phyloP scores from a whole-genome alignment of 2,888 invertebrate genomes.

The Cataglyphis cursor region DNA sequence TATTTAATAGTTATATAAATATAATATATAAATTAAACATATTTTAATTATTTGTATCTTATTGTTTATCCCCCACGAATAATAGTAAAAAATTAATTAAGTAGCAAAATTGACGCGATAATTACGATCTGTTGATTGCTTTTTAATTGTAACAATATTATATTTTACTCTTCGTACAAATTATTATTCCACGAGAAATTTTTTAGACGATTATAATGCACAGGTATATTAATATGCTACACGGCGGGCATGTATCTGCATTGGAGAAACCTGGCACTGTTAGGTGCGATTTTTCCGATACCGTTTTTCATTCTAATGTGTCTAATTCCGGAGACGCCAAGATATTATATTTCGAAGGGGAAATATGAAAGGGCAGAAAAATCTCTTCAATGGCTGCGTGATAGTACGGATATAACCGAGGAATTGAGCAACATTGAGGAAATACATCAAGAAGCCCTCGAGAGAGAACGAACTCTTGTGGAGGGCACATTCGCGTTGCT shows the following conservation, averaged over 20 bases:
- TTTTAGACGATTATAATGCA: constrained; percentile 28
- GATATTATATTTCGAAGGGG: constrained; percentile 95
- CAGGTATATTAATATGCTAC: constrained; percentile 92
- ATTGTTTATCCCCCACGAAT: neutral
- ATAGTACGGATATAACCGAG: constrained; percentile 92
- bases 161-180: neutral
- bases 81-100: neutral
- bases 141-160: neutral
- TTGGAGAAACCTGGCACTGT: constrained; percentile 94
- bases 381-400: constrained; percentile 94
- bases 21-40: neutral
- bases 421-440: constrained; percentile 93
- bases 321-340: constrained; percentile 96
- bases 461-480: constrained; percentile 89
- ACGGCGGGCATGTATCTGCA: constrained; percentile 92
- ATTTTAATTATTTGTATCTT: neutral
- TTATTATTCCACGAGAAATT: neutral
- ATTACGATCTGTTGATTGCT: neutral
- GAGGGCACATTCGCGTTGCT: constrained; percentile 90
- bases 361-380: constrained; percentile 92
- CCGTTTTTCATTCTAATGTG: constrained; percentile 94
- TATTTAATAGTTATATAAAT: neutral
- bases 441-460: constrained; percentile 88
- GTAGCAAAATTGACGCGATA: neutral
- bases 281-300: constrained; percentile 92